Evolutionary conservation across 2,888 invertebrate genomes (phyloP), one percentile per base, ranked within the genome.

Genomic region (Platycheirus rosarum): DNA sequence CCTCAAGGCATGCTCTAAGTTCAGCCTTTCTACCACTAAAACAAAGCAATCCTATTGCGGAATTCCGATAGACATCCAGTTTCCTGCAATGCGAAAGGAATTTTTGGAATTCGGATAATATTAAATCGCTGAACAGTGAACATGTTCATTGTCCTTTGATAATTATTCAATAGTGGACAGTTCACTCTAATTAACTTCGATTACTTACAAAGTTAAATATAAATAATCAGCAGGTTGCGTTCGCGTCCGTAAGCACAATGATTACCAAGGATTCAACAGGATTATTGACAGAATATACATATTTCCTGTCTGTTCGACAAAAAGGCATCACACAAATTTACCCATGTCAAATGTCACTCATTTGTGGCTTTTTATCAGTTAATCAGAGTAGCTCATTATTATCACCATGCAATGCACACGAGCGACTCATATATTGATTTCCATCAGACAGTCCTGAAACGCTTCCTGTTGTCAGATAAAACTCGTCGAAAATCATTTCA

Each of bases 331-430:
- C 66, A 71, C 40, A 68, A 77, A 62, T 82, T 71, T 77, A 68
- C 77, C 23, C 66, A 68, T 82, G 82, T 82, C 82, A 82, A 82
- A 77, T 82, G 82, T 82, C 82, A 82, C 77, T 82, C 82, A 82
- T 82, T 82, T 76, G 68, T 37, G 44, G 82, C 77, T 82, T 68
- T 77, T 82, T 82, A 82, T 82, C 82, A 73, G 73, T 73, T 77
- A 77, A 73, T 71, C 77, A 76, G 65, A 51, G 76, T 44, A 53
- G 57, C 23, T 6, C 40, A 40, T 57, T 57, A 20, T 55, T 55
- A 55, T 55, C 13, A 6, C 37, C 23, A 32, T 53, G 18, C n/a
- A 51, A 65, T 75, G 48, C 42, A 46, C 32, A 49, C 49, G n/a
- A n/a, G n/a, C n/a, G n/a, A n/a, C n/a, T n/a, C n/a, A n/a, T n/a